phyloP scores from a whole-genome alignment of 2,113 vertebrate species.

The Glaucidium brasilianum region DNA sequence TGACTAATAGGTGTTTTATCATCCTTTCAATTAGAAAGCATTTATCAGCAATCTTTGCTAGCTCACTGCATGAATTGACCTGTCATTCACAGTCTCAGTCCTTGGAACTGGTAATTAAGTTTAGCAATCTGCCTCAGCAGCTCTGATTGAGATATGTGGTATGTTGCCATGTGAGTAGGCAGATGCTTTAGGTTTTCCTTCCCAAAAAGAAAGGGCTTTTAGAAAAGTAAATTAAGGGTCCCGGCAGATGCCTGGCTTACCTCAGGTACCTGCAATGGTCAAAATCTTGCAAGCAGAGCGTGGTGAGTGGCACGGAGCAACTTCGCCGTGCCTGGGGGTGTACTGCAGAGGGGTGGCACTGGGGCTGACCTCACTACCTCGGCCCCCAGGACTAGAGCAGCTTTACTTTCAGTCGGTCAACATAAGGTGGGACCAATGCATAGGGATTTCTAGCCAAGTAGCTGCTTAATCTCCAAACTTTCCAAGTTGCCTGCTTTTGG shows the following conservation, averaged over 20 bases:
- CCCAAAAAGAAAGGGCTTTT: slow-evolving; percentile 11
- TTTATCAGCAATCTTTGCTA: slow-evolving; percentile 75
- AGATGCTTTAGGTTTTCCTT: slow-evolving; percentile 9
- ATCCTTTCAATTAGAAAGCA: slow-evolving; percentile 72
- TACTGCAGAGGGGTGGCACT: neutral
- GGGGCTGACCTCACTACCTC: neutral
- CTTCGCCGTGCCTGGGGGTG: too few relatives aligned
- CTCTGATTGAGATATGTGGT: neutral
- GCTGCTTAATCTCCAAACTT: neutral
- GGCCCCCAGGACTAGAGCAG: neutral
- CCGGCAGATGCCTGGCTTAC: neutral
- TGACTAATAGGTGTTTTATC: slow-evolving; percentile 72
- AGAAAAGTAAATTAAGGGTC: neutral
- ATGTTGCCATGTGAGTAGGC: slow-evolving; percentile 6
- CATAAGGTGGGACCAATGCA: neutral
- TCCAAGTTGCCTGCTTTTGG: neutral
- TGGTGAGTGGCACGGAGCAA: fast-evolving
- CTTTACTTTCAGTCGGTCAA: neutral
- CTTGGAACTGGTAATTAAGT: slow-evolving; percentile 71
- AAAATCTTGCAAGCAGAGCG: neutral
- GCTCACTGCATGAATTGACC: slow-evolving; percentile 68
- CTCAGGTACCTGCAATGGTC: neutral
- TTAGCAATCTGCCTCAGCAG: slow-evolving; percentile 65
- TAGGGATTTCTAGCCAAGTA: neutral
- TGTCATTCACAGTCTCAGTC: slow-evolving; percentile 66